Evolutionary conservation across 2,113 vertebrate species (phyloP).

Genomic region (Arothron firmamentum): DNA sequence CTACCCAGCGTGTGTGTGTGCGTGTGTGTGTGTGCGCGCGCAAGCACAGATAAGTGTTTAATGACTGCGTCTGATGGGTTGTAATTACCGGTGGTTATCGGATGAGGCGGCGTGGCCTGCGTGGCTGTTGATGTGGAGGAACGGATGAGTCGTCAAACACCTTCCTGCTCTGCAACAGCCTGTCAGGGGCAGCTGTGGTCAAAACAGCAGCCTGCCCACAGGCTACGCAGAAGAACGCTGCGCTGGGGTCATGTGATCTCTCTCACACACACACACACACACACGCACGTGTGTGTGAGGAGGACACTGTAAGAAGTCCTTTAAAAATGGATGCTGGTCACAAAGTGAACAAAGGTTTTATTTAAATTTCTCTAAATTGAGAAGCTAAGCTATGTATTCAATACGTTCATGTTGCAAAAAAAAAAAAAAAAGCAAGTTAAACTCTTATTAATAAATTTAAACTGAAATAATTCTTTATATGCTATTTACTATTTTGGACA

Average conservation of each 20-base stretch:
- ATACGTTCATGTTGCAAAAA: conserved; percentile 5
- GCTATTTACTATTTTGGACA: not conserved
- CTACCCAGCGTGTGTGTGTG: not conserved
- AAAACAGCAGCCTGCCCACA: conserved; percentile 13
- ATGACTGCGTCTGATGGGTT: conserved; percentile 41
- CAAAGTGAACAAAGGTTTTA: not conserved
- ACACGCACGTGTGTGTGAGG: too few species aligned
- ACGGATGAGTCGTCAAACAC: conserved; percentile 38
- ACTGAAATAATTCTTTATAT: conserved; percentile 1
- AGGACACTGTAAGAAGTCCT: too few species aligned
- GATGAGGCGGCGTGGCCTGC: conserved; percentile 27
- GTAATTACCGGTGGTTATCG: conserved; percentile 47
- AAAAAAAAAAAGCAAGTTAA: conserved; percentile 17
- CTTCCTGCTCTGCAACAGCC: conserved; percentile 17
- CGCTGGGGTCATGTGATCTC: not conserved
- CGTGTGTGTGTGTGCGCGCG: not conserved
- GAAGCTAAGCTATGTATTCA: conserved; percentile 12
- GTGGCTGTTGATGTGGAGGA: conserved; percentile 29
- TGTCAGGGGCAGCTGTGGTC: conserved; percentile 17
- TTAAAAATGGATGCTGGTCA: too few species aligned
- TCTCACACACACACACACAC: not conserved
- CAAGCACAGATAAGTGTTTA: conserved; percentile 20
- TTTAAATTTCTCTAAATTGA: conserved; percentile 16
- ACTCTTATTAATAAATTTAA: conserved; percentile 4
- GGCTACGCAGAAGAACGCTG: conserved; percentile 4